Evolutionary conservation across 2,797 vertebrate genomes (phyloP), one percentile per base, ranked within the genome.

Genomic region (Etheostoma nigrum): DNA sequence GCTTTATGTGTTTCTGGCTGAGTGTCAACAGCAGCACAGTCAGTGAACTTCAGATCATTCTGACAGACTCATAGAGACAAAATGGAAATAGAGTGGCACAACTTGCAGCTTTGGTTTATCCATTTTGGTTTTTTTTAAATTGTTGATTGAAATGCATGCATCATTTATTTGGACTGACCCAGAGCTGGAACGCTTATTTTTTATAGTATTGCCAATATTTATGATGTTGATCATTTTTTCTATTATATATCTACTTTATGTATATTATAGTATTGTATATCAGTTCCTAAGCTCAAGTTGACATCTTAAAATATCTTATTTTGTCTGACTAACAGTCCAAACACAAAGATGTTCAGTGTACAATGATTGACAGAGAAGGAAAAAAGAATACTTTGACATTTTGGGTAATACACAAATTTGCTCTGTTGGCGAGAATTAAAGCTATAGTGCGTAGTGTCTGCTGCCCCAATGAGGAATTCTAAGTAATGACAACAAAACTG

Each of bases 1-100:
- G 73, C 65, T 86, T 78, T 81, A 76, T 86, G 76, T 42, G 52
- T 66, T 80, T 44, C 76, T 86, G 86, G 86, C 84, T 63, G 62
- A 62, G 61, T 65, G 70, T 84, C 81, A 76, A n/a, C 42, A 12
- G 78, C 36, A 30, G 62, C 75, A 58, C 61, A 74, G 36, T 42
- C 61, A 30, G 60, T 18, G 54, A 78, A 72, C 83, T 87, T 82
- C 68, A 85, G 51, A 91, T 80, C 70, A 67, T 57, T 82, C 58
- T 75, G 76, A 78, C 70, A 79, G 61, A 67, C 16, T 71, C 66
- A 63, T 62, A 55, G 74, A 76, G 84, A 76, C 74, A 75, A 55
- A 81, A 66, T 65, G 23, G 67, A 63, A 72, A 72, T 68, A 12
- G 42, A 64, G 52, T 8, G 57, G 47, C 30, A 52, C 53, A 49